These are phyloP conservation scores for Pseudorhiza aurosa DNA, from an alignment of 30 jellyfish, hydroid and myxozoan genomes.

Conservation along the genomic window DNA sequence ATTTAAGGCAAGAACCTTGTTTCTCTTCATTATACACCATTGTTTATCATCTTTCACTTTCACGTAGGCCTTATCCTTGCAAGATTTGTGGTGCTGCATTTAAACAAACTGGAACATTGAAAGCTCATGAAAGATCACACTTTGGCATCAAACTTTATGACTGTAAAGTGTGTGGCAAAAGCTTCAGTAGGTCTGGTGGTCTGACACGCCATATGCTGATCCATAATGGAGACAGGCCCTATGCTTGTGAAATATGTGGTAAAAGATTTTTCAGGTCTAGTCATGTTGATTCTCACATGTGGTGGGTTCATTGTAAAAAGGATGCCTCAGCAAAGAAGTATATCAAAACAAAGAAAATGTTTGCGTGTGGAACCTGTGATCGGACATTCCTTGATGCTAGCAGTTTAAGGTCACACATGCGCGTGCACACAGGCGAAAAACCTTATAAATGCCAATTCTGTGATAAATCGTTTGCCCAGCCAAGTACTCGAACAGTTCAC, in stretches of 20 bases:
- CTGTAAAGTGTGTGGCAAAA: conserved; percentile 30
- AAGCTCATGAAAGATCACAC: conserved; percentile 36
- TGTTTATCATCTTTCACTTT: background rate
- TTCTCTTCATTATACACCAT: background rate
- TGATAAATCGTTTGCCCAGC: conserved; percentile 14
- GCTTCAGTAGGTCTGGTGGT: conserved; percentile 26
- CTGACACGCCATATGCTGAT: conserved; percentile 26
- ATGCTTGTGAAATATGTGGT: conserved; percentile 45
- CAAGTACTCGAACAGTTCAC: conserved; percentile 4
- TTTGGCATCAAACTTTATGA: conserved; percentile 27
- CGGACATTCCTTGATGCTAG: conserved; percentile 4
- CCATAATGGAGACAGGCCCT: conserved; percentile 41
- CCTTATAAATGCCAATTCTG: conserved; percentile 24
- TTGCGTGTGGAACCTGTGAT: conserved; percentile 26
- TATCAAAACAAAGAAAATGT: background rate
- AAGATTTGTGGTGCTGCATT: conserved; percentile 10
- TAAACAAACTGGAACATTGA: conserved; percentile 24
- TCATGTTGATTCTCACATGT: conserved; percentile 13
- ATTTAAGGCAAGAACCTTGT: no score
- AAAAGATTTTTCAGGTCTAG: conserved; percentile 17
- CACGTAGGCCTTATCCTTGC: conserved; percentile 11
- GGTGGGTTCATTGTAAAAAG: conserved; percentile 19
- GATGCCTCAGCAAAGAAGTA: background rate
- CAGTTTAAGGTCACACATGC: conserved; percentile 1
- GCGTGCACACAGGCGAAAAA: conserved; percentile 38